phyloP scores from a whole-genome alignment of 2,113 vertebrate species.

The Raja brachyura region DNA sequence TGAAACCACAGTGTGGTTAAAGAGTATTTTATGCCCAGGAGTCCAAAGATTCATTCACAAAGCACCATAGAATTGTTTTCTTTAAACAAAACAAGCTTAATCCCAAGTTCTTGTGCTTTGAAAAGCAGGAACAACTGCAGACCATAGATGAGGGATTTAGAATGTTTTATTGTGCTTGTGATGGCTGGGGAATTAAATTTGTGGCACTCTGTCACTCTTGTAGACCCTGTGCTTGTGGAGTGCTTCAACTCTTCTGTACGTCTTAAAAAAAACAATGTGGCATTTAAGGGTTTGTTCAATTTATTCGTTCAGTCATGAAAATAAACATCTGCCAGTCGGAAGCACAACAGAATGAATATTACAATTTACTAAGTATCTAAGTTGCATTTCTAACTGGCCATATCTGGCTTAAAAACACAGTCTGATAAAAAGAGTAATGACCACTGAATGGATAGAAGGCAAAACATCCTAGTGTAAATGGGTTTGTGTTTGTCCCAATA shows the following conservation, averaged over 20 bases:
- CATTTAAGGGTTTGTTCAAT: slow-evolving; percentile 6
- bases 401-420: background rate
- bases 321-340: slow-evolving; percentile 11
- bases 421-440: slow-evolving; percentile 12
- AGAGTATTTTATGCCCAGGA: slow-evolving; percentile 3
- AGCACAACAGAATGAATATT: background rate
- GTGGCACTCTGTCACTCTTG: slow-evolving; percentile 35
- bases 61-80: slow-evolving; percentile 23
- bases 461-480: slow-evolving; percentile 17
- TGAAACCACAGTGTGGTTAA: background rate
- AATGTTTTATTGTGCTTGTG: slow-evolving; percentile 32
- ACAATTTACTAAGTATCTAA: background rate
- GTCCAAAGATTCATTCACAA: slow-evolving; percentile 32
- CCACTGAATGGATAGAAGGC: background rate
- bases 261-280: slow-evolving; percentile 14
- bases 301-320: slow-evolving; percentile 31
- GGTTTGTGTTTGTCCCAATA: background rate
- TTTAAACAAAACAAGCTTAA: slow-evolving; percentile 35
- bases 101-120: slow-evolving; percentile 36
- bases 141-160: slow-evolving; percentile 36
- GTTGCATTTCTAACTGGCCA: background rate
- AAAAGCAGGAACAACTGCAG: slow-evolving; percentile 35
- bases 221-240: slow-evolving; percentile 2
- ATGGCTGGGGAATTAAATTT: slow-evolving; percentile 35
- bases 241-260: slow-evolving; percentile 11